Evolutionary conservation across 2,888 invertebrate genomes (phyloP).

Genomic region (Hoplodrina ambigua): DNA sequence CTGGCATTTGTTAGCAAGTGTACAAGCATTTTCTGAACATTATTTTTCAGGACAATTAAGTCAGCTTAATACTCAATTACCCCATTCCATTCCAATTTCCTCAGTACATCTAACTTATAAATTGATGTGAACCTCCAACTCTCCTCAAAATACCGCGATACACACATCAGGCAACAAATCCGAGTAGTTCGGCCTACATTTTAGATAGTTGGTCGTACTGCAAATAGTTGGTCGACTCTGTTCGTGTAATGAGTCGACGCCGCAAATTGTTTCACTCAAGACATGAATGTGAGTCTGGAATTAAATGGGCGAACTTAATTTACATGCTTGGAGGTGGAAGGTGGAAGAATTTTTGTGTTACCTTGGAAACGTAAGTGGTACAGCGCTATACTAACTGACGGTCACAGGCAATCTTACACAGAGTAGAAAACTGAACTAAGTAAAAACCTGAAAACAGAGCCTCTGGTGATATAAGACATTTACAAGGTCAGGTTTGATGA

Average conservation of each 20-base stretch:
- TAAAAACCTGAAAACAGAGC: neutral
- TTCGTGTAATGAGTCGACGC: constrained; percentile 51
- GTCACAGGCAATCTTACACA: too few species aligned
- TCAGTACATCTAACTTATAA: constrained; percentile 16
- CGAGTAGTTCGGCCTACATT: constrained; percentile 38
- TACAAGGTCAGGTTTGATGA: neutral
- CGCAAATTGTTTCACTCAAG: constrained; percentile 55
- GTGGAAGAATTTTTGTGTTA: neutral
- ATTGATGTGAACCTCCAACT: neutral
- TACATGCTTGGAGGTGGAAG: constrained; percentile 18
- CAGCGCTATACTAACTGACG: too few species aligned
- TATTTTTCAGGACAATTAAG: neutral
- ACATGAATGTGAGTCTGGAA: constrained; percentile 29
- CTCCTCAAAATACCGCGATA: constrained; percentile 10
- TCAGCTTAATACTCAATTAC: neutral
- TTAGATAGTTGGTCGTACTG: constrained; percentile 38
- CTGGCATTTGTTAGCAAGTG: neutral
- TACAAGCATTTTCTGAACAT: too few species aligned
- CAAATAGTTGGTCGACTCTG: constrained; percentile 49
- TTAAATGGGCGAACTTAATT: constrained; percentile 46
- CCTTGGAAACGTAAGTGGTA: neutral
- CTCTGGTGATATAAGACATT: neutral
- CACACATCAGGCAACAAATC: constrained; percentile 34
- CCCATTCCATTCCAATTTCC: neutral
- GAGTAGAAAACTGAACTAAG: too few species aligned